Base-by-base conservation (phyloP, 2,797 vertebrate genomes). In the Premnoplex brunnescens region DNA sequence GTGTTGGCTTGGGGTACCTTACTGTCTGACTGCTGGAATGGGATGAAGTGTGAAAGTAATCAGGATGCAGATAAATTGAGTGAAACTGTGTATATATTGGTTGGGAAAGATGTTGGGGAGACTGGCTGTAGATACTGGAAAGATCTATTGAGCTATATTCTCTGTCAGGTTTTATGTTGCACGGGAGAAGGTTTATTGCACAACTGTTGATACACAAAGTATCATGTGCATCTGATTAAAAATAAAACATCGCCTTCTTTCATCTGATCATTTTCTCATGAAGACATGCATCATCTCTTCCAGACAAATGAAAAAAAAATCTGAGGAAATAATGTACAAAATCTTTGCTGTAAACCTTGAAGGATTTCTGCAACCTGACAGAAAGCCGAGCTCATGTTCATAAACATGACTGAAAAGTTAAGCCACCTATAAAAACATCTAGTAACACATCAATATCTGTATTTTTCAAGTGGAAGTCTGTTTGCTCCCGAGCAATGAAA, bases 361-460 rank as follows among this genome's bases (percentile, higher is more conserved):
- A 37, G 10, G 7, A 8, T 34, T 88, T 80, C 56, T 84, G 20
- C 52, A 86, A 80, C 28, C 19, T 41, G 27, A 28, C 18, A 43
- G 24, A 90, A 82, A 80, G 15, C 26, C 62, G 74, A 84, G 22
- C 18, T 92, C 51, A 59, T 8, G 0, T 71, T 93, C 84, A 48
- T 90, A 86, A 93, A 86, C 58, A 56, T 71, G 69, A 81, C 39
- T 86, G 86, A 86, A 63, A 86, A 81, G 77, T 85, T 91, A 88
- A 93, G 46, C 55, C 24, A 37, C 21, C 26, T 51, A 15, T 92
- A 63, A 80, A 85, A 85, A 48, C 28, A 59, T 63, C 52, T 14
- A 44, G 49, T 81, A 77, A 59, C 32, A 88, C 39, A 82, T 54
- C 13, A 48, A 24, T 37, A 82, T 74, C 56, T 24, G 1, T 74